Percentiles rank a stretch among this genome's conserved stretches.
Conservation (phyloP, 2,888 invertebrate species). For the Cerceris ruficornis region DNA sequence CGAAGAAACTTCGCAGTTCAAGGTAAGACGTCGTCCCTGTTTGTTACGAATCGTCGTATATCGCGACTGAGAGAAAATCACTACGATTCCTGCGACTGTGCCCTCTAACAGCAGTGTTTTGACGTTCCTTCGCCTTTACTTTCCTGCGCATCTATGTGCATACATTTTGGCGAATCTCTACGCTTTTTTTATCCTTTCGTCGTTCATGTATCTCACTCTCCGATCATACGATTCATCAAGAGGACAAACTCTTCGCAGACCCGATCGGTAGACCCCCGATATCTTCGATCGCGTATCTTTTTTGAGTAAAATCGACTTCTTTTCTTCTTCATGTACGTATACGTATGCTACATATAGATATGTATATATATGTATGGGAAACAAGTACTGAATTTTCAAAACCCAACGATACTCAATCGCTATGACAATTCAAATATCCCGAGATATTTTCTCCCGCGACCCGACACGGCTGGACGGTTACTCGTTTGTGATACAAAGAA, state of each 20-base stretch:
- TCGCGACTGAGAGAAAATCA: neutral
- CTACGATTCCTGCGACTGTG: neutral
- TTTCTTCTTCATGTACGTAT: no score
- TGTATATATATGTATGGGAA: no score
- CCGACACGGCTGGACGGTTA: neutral
- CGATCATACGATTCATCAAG: no score
- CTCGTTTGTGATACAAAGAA: neutral
- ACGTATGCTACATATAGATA: no score
- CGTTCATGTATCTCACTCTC: no score
- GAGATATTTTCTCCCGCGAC: neutral
- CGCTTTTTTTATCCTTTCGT: no score
- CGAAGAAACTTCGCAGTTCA: constrained; percentile 58
- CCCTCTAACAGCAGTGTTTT: constrained; percentile 9
- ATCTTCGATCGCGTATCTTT: no score
- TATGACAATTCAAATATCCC: neutral
- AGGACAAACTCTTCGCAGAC: no score
- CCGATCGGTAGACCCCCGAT: no score
- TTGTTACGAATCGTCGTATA: neutral
- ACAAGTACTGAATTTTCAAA: no score
- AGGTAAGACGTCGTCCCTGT: constrained; percentile 58
- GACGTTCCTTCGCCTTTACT: constrained; percentile 3
- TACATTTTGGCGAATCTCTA: constrained; percentile 10
- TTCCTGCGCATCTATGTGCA: neutral
- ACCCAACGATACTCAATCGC: no score
- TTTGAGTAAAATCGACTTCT: no score